Percentiles rank a stretch among this genome's conserved stretches.
Evolutionary conservation across 1,140 invertebrate genomes (phyloP).

Genomic region (Dendrolimus punctatus): DNA sequence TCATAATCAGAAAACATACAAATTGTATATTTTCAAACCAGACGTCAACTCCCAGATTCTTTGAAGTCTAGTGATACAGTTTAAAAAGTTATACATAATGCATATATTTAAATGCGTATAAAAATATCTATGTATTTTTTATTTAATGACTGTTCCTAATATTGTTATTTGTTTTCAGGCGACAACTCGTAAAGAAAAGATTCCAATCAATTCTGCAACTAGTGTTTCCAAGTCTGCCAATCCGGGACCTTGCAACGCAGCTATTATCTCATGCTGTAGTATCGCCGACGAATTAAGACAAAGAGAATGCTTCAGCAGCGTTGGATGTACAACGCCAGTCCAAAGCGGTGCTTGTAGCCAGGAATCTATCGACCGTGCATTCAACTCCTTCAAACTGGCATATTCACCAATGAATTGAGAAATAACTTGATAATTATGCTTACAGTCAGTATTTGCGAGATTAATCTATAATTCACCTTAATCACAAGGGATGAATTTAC

Average conservation of each 20-base stretch:
- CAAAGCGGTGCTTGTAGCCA: constrained; percentile 11
- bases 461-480: background rate
- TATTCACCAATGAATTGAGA: constrained; percentile 19
- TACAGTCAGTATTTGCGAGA: background rate
- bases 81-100: no score
- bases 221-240: no score
- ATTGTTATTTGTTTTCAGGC: background rate
- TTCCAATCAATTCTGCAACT: no score
- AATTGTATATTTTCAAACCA: no score
- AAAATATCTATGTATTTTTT: no score
- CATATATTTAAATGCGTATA: no score
- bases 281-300: constrained; percentile 5
- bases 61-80: no score
- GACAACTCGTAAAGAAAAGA: background rate
- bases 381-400: constrained; percentile 17
- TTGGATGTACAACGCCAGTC: constrained; percentile 13
- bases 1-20: no score
- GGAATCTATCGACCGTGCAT: constrained; percentile 11
- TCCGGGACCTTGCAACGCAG: constrained; percentile 16
- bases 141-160: no score
- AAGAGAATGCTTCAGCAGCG: constrained; percentile 16
- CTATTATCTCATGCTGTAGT: constrained; percentile 20
- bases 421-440: background rate
- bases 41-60: no score
- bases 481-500: no score